phyloP scores from a whole-genome alignment of 2,888 invertebrate species.

The Torymus auratus region DNA sequence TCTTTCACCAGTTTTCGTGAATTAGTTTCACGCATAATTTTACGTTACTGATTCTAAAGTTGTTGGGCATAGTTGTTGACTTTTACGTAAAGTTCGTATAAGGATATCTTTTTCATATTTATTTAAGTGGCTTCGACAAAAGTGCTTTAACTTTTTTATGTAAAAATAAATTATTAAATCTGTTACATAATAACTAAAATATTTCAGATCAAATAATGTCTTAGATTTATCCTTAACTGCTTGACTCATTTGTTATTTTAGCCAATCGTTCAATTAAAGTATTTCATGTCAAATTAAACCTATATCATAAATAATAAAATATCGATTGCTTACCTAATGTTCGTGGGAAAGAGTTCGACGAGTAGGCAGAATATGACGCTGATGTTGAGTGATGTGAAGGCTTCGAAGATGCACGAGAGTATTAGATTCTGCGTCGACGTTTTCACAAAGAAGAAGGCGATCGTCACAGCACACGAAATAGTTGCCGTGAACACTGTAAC shows the following conservation, averaged over 20 bases:
- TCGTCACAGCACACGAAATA: constrained; percentile 83
- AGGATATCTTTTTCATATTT: too few species aligned
- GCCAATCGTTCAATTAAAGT: too few species aligned
- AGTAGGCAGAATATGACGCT: constrained; percentile 87
- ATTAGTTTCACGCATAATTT: too few species aligned
- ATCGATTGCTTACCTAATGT: constrained; percentile 80
- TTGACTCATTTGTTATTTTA: constrained; percentile 57
- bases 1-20: too few species aligned
- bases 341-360: constrained; percentile 88
- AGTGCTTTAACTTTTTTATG: too few species aligned
- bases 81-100: too few species aligned
- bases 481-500: constrained; percentile 85
- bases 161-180: too few species aligned
- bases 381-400: constrained; percentile 86
- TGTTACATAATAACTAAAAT: background rate
- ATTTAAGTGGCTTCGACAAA: too few species aligned
- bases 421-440: constrained; percentile 85
- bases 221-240: background rate
- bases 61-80: too few species aligned
- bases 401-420: constrained; percentile 87
- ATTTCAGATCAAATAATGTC: background rate
- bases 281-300: too few species aligned
- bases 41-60: too few species aligned
- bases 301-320: too few species aligned
- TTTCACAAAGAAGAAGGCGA: constrained; percentile 86